These are phyloP conservation scores for Pipra filicauda DNA, from an alignment of 2,113 vertebrate species.

Conservation along the genomic window DNA sequence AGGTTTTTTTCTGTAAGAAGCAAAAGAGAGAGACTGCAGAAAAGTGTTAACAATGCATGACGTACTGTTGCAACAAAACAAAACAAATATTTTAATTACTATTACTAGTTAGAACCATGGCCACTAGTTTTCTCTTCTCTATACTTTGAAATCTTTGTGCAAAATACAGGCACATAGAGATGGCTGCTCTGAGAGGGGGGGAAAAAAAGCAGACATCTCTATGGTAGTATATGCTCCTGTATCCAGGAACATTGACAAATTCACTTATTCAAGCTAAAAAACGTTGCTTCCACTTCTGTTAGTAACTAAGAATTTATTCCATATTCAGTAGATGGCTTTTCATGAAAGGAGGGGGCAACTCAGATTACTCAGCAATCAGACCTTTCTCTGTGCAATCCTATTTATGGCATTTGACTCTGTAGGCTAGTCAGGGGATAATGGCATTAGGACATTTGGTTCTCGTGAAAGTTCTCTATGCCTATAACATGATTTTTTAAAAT, in stretches of 20 bases:
- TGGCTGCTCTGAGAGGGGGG: fast-evolving
- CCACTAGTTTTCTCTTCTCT: not conserved
- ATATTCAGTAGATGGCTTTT: not conserved
- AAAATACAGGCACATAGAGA: not conserved
- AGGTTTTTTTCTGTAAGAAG: not conserved
- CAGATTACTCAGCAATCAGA: not conserved
- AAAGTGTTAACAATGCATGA: not conserved
- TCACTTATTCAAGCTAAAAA: not conserved
- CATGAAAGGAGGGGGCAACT: not conserved
- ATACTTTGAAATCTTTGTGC: not conserved
- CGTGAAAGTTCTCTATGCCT: not conserved
- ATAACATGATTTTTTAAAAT: not conserved
- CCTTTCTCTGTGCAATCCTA: not conserved
- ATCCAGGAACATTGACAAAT: not conserved
- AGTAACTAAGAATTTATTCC: not conserved
- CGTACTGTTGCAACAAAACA: not conserved
- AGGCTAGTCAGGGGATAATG: not conserved
- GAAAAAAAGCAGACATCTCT: not conserved
- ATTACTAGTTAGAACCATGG: not conserved
- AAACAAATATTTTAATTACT: not conserved
- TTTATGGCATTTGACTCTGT: not conserved
- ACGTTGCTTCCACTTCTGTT: not conserved
- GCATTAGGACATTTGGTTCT: not conserved
- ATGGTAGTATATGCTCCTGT: not conserved
- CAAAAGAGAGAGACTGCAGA: not conserved